phyloP scores from a whole-genome alignment of 2,113 vertebrate species.

The Columba livia region DNA sequence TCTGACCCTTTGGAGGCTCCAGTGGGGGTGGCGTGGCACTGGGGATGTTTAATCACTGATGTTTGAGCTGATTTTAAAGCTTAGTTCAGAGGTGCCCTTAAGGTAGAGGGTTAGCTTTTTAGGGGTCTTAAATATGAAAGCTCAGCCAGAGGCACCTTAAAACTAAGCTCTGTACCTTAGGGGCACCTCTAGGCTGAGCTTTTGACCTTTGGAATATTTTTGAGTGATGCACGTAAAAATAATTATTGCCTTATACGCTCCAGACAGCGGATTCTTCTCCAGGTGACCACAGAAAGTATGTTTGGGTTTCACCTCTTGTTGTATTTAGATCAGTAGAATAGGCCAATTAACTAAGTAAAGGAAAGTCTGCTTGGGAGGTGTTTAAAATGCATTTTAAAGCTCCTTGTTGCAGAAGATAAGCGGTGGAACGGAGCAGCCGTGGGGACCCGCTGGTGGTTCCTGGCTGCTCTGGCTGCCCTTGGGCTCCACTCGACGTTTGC shows the following conservation, averaged over 20 bases:
- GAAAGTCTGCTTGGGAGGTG: not conserved
- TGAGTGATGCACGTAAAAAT: not conserved
- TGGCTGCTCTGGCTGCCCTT: rapidly evolving
- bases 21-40: not conserved
- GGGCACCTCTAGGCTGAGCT: not conserved
- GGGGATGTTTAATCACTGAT: not conserved
- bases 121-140: not conserved
- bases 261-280: not conserved
- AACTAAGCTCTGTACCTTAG: not conserved
- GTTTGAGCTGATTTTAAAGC: not conserved
- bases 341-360: not conserved
- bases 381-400: not conserved
- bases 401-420: rapidly evolving
- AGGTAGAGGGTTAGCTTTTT: not conserved
- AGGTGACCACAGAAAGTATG: not conserved
- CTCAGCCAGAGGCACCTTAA: not conserved
- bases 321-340: not conserved
- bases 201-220: not conserved
- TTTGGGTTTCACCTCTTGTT: not conserved
- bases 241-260: not conserved
- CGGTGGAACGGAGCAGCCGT: rapidly evolving
- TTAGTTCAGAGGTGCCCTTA: not conserved
- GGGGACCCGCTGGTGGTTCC: not conserved
- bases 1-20: not conserved
- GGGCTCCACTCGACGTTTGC: rapidly evolving